A percentile compares a stretch with the other conserved stretches of the same genome.
Evolutionary conservation across 2,888 invertebrate genomes (phyloP).

Genomic region (Heliconius ismenius): DNA sequence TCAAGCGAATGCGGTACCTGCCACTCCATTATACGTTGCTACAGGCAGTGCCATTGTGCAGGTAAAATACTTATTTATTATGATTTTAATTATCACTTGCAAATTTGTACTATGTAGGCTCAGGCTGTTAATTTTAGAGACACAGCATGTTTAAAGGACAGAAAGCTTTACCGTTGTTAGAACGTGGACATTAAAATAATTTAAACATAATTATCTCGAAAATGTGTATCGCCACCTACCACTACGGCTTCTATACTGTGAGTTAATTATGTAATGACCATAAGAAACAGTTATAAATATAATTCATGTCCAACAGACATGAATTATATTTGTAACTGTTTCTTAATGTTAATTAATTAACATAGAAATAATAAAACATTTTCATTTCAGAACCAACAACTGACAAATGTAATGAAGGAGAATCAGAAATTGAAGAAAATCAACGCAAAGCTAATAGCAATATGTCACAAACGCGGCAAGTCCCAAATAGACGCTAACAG

Average conservation of each 20-base stretch:
- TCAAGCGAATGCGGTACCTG: conserved; percentile 50
- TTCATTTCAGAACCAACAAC: conserved; percentile 72
- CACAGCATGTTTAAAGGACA: no score
- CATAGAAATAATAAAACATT: no score
- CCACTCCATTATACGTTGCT: conserved; percentile 57
- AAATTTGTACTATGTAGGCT: background rate
- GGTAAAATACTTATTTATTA: conserved; percentile 49
- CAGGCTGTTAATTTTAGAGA: background rate
- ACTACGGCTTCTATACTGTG: no score
- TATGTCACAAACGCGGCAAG: conserved; percentile 75
- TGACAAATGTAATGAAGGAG: conserved; percentile 74
- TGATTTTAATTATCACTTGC: background rate
- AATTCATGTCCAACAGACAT: no score
- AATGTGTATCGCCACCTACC: no score
- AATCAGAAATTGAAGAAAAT: conserved; percentile 77
- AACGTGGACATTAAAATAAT: no score
- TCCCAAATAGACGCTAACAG: conserved; percentile 54
- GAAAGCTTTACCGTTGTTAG: no score
- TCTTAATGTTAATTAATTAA: no score
- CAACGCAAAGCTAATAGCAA: conserved; percentile 67
- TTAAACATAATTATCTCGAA: no score
- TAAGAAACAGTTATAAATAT: no score
- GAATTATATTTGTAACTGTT: no score
- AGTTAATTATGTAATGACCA: no score
- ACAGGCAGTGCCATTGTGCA: conserved; percentile 77